phyloP scores from a whole-genome alignment of 2,888 invertebrate species.

The Allolobophora icterica region DNA sequence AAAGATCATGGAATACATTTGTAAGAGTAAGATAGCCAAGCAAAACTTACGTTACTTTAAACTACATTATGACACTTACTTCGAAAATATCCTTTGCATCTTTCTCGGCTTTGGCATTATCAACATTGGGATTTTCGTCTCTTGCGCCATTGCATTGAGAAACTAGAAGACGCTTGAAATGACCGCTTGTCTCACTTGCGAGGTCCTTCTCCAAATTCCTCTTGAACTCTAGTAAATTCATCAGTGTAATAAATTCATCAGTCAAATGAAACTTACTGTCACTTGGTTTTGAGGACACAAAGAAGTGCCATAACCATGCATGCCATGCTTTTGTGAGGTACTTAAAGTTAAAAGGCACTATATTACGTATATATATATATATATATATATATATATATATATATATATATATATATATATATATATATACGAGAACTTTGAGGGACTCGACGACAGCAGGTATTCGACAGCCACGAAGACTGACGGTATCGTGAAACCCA shows the following conservation, averaged over 20 bases:
- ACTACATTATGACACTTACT: constrained; percentile 30
- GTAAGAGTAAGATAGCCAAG: not conserved
- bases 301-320: not conserved
- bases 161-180: constrained; percentile 60
- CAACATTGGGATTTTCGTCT: constrained; percentile 43
- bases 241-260: too few species aligned
- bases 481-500: too few species aligned
- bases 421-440: too few species aligned
- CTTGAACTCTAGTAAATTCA: constrained; percentile 68
- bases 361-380: too few species aligned
- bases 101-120: constrained; percentile 51
- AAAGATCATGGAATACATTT: not conserved
- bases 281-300: not conserved
- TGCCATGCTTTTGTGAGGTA: too few species aligned
- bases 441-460: too few species aligned
- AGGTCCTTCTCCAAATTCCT: constrained; percentile 58
- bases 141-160: constrained; percentile 46
- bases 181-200: constrained; percentile 61
- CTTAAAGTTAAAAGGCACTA: too few species aligned
- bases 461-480: too few species aligned
- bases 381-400: too few species aligned
- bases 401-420: too few species aligned
- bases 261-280: not conserved
- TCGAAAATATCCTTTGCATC: constrained; percentile 50
- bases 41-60: not conserved